phyloP scores from a whole-genome alignment of 64 coral and sea anemone species.

The Actinia equina region DNA sequence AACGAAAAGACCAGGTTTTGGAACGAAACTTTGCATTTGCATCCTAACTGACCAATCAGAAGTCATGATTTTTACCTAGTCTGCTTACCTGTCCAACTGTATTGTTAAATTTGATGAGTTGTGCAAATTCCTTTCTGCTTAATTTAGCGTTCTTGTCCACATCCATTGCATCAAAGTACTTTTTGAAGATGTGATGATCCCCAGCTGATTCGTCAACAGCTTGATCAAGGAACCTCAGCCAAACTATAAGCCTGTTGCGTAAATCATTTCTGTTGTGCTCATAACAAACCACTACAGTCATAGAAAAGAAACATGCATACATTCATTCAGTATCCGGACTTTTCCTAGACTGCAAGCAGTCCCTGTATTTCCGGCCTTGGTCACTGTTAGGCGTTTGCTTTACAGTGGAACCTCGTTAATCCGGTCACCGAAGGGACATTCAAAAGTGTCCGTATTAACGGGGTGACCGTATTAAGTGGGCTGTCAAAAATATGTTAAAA shows the following conservation, averaged over 20 bases:
- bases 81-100: constrained; percentile 20
- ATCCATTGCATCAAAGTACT: constrained; percentile 41
- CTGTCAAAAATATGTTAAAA: too few species aligned
- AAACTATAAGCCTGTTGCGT: constrained; percentile 44
- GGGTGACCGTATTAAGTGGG: too few species aligned
- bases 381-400: too few species aligned
- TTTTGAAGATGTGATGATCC: constrained; percentile 8
- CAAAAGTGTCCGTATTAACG: too few species aligned
- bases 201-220: background rate
- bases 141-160: constrained; percentile 39
- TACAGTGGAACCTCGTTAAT: too few species aligned
- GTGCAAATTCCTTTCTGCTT: constrained; percentile 32
- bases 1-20: too few species aligned
- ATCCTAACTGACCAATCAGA: too few species aligned
- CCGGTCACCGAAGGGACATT: too few species aligned
- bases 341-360: too few species aligned
- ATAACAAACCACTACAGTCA: constrained; percentile 46
- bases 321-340: background rate
- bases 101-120: constrained; percentile 35
- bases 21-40: too few species aligned
- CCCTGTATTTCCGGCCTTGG: too few species aligned
- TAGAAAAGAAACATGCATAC: background rate
- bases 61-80: background rate
- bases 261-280: constrained; percentile 45
- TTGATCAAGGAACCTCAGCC: constrained; percentile 24